phyloP scores from a whole-genome alignment of 2,888 invertebrate genomes.

The Graphium colonna region DNA sequence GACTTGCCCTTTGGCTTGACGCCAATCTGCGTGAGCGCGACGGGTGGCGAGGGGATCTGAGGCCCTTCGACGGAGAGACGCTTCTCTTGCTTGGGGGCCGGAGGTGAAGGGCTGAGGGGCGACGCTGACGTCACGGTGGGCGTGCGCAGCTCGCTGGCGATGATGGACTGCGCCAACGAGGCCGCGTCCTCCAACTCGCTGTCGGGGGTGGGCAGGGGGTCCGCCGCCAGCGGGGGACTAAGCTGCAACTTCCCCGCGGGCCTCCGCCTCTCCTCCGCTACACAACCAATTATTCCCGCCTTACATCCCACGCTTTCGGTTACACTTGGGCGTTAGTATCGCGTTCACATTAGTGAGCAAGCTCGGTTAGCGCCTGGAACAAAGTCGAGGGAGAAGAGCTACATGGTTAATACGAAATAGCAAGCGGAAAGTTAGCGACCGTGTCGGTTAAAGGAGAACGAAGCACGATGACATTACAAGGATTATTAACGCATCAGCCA shows the following conservation, averaged over 20 bases:
- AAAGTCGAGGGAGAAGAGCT: slow-evolving; percentile 77
- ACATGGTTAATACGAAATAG: slow-evolving; percentile 72
- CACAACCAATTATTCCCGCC: slow-evolving; percentile 73
- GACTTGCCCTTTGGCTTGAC: slow-evolving; percentile 61
- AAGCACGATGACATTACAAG: slow-evolving; percentile 63
- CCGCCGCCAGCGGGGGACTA: slow-evolving; percentile 57
- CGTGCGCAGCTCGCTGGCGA: slow-evolving; percentile 66
- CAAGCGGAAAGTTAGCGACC: slow-evolving; percentile 69
- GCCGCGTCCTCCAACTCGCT: slow-evolving; percentile 76
- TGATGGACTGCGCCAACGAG: slow-evolving; percentile 68
- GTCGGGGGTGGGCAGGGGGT: slow-evolving; percentile 71
- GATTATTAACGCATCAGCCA: slow-evolving; percentile 49
- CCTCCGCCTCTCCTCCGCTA: slow-evolving; percentile 76
- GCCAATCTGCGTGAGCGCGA: slow-evolving; percentile 76
- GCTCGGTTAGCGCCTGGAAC: slow-evolving; percentile 81
- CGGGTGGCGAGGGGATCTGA: slow-evolving; percentile 72
- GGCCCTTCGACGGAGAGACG: slow-evolving; percentile 57
- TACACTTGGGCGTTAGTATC: slow-evolving; percentile 78
- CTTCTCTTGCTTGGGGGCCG: slow-evolving; percentile 35
- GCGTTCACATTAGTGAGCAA: slow-evolving; percentile 80
- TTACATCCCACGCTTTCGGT: slow-evolving; percentile 71
- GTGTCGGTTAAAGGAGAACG: slow-evolving; percentile 52
- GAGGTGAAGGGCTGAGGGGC: slow-evolving; percentile 36
- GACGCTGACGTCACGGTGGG: slow-evolving; percentile 53
- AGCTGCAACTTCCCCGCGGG: slow-evolving; percentile 68